Base-by-base conservation (phyloP, 2,888 invertebrate genomes). In the Amblyjoppa proteus region DNA sequence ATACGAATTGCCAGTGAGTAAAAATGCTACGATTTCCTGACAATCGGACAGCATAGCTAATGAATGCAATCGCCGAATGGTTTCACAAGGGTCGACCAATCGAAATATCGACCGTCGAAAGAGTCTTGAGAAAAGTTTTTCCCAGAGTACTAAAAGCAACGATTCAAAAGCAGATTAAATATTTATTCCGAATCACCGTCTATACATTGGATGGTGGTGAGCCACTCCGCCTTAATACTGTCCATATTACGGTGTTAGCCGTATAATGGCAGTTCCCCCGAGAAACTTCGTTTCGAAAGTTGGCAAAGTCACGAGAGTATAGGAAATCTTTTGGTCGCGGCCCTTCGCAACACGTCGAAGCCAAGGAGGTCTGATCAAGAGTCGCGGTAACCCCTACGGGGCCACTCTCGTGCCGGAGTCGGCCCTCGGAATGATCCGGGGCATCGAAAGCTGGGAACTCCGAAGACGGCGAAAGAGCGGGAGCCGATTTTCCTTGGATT, bases 401-500 rank as follows among this genome's bases (percentile, higher is more conserved):
- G 64, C 53, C 64, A 64, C 76, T 49, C 45, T 38, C 64, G 34
- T 4, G 11, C 31, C 64, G 16, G 28, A 31, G 73, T 80, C 78
- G 64, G 80, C 51, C 74, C 28, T 53, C 45, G 83, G 81, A 82
- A 87, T 87, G 77, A 75, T 87, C 81, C 58, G 82, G 77, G 82
- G 82, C 81, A 49, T 61, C 79, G 78, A 73, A 84, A 84, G 86
- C 66, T 66, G 82, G 70, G 38, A 79, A 73, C 85, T 82, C 77
- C 78, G 83, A 81, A 84, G 87, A 86, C 77, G 83, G 31, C 78
- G 80, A 81, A 87, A 64, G 56, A 81, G 81, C 83, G 81, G 87
- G 87, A 87, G 74, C 74, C 81, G 87, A 87, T 83, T 92, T 92
- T 92, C 88, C 88, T 88, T 89, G 89, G 92, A 92, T 93, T 93